Percentiles rank a stretch among this genome's conserved stretches.
These are phyloP conservation scores for Dolichotis patagonum DNA, from an alignment of 2,113 vertebrate genomes.

Conservation along the genomic window DNA sequence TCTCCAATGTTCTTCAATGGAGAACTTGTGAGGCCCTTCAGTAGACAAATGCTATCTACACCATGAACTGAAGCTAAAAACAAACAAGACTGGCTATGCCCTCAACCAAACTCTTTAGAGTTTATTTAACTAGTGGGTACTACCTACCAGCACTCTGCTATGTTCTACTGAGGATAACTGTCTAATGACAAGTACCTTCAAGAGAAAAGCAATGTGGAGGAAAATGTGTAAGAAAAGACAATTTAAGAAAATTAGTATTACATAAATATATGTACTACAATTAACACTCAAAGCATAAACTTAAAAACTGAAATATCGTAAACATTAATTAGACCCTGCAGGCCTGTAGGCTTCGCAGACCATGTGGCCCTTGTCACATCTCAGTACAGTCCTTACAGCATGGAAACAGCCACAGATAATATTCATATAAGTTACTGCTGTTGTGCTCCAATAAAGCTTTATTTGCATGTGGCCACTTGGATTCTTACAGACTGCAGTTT, in stretches of 20 bases:
- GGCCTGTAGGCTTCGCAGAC: background rate
- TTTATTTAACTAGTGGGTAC: background rate
- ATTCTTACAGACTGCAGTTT: background rate
- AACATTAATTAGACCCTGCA: background rate
- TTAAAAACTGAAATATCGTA: slow-evolving; percentile 14
- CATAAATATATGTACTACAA: slow-evolving; percentile 28
- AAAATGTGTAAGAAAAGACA: background rate
- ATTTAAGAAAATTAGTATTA: background rate
- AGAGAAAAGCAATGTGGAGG: background rate
- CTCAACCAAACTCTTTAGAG: background rate
- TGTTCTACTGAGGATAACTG: background rate
- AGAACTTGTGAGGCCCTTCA: background rate
- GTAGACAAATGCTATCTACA: slow-evolving; percentile 37
- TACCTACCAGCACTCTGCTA: background rate
- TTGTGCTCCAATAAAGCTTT: slow-evolving; percentile 4
- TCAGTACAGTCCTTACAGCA: background rate
- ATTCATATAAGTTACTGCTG: background rate
- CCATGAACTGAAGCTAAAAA: background rate
- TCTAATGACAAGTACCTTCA: background rate
- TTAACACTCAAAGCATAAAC: slow-evolving; percentile 7
- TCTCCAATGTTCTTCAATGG: background rate
- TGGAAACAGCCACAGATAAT: background rate
- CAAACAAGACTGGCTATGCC: background rate
- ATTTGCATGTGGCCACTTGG: background rate
- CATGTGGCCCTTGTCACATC: background rate